A percentile compares a stretch with the other conserved stretches of the same genome.
These are phyloP conservation scores for Physeter macrocephalus DNA, from an alignment of 2,113 vertebrate genomes.

Conservation along the genomic window DNA sequence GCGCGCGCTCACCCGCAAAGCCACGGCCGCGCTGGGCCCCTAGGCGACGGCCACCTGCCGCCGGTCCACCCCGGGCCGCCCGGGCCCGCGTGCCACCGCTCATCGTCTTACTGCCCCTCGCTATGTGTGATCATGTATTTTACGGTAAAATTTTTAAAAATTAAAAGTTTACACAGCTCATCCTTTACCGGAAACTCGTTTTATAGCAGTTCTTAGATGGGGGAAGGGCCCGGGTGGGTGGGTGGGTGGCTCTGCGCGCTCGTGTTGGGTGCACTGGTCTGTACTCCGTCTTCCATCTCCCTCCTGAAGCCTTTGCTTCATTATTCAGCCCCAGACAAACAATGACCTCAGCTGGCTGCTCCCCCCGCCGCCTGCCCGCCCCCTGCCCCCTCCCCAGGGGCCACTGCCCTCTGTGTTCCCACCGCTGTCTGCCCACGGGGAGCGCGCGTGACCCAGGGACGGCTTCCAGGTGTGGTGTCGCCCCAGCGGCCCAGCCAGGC, in stretches of 20 bases:
- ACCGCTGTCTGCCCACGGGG: neutral
- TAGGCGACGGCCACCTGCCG: neutral
- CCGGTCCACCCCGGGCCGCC: neutral
- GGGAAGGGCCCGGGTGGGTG: neutral
- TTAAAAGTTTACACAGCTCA: constrained; percentile 56
- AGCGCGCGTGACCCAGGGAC: fast-evolving
- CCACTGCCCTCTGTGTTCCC: neutral
- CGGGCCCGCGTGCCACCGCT: fast-evolving
- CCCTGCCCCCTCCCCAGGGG: neutral
- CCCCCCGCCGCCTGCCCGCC: too few species aligned
- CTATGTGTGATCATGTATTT: constrained; percentile 35
- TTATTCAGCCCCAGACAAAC: neutral
- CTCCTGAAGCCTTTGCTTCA: neutral
- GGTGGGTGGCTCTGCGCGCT: neutral
- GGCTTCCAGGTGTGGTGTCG: neutral
- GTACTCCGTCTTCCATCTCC: neutral
- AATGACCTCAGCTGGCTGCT: neutral
- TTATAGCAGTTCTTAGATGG: fast-evolving
- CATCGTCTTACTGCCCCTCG: neutral
- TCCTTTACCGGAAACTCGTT: neutral
- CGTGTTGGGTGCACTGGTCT: fast-evolving
- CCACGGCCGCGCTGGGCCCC: neutral
- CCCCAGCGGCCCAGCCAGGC: neutral
- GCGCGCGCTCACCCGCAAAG: fast-evolving
- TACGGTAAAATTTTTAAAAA: constrained; percentile 61